Evolutionary conservation across 2,888 invertebrate genomes (phyloP).

Genomic region (Lucinisca nassula): DNA sequence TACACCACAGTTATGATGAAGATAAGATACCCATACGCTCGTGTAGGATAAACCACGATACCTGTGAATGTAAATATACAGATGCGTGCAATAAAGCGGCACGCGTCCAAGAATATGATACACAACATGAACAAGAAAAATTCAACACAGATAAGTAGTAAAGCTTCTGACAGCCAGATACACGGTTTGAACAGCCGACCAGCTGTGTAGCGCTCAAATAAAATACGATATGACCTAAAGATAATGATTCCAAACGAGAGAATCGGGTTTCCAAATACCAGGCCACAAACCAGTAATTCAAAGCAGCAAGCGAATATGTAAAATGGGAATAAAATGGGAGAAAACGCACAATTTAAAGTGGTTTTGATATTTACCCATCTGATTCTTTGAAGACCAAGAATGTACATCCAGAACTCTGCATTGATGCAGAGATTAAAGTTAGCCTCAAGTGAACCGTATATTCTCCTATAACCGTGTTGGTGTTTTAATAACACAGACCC

Average conservation of each 20-base stretch:
- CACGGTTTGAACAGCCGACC: neutral
- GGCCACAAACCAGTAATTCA: neutral
- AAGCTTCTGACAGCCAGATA: neutral
- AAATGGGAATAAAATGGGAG: neutral
- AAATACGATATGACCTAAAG: neutral
- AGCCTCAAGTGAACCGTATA: neutral
- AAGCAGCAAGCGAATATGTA: neutral
- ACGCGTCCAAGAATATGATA: neutral
- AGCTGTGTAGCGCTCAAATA: neutral
- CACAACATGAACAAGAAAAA: neutral
- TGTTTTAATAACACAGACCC: neutral
- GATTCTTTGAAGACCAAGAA: neutral
- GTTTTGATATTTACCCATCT: neutral
- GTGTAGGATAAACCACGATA: neutral
- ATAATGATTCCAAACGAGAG: neutral
- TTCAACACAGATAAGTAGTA: neutral
- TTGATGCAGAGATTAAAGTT: neutral
- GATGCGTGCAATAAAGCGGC: neutral
- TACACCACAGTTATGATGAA: neutral
- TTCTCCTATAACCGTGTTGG: neutral
- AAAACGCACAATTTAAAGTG: neutral
- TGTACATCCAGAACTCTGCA: neutral
- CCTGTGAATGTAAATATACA: neutral
- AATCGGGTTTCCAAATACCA: neutral
- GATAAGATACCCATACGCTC: neutral